A percentile compares a stretch with the other conserved stretches of the same genome.
Conservation (phyloP, 2,113 vertebrate genomes). For the Cheirogaleus medius region DNA sequence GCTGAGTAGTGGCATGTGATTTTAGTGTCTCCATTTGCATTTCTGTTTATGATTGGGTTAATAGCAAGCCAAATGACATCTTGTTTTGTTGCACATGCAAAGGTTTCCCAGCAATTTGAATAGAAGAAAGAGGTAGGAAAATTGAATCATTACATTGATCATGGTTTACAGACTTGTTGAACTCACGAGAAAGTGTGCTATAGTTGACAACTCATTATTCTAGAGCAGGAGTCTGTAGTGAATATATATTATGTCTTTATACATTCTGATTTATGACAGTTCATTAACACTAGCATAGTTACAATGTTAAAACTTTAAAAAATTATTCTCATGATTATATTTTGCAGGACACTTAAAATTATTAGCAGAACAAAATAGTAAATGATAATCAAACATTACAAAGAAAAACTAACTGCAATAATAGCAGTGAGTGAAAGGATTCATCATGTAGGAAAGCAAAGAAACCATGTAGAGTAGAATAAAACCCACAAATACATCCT, state of each 20-base stretch:
- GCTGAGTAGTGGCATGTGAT: background rate
- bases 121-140: background rate
- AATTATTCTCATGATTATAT: background rate
- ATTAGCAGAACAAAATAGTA: constrained; percentile 9
- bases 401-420: background rate
- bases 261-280: too few relatives aligned
- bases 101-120: background rate
- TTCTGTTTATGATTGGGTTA: background rate
- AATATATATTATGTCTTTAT: too few relatives aligned
- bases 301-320: background rate
- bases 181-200: background rate
- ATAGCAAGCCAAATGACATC: background rate
- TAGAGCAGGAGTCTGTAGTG: background rate
- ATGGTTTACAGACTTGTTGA: background rate
- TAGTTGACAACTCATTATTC: background rate
- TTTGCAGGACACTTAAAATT: background rate
- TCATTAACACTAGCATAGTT: background rate
- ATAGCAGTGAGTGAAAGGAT: background rate
- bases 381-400: background rate
- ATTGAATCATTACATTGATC: background rate
- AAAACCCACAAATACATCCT: background rate
- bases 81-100: background rate
- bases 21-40: background rate
- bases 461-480: background rate
- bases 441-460: background rate